Percentiles rank a stretch among this genome's conserved stretches.
Conservation (phyloP, 2,113 vertebrate species). For the Chionomys nivalis region DNA sequence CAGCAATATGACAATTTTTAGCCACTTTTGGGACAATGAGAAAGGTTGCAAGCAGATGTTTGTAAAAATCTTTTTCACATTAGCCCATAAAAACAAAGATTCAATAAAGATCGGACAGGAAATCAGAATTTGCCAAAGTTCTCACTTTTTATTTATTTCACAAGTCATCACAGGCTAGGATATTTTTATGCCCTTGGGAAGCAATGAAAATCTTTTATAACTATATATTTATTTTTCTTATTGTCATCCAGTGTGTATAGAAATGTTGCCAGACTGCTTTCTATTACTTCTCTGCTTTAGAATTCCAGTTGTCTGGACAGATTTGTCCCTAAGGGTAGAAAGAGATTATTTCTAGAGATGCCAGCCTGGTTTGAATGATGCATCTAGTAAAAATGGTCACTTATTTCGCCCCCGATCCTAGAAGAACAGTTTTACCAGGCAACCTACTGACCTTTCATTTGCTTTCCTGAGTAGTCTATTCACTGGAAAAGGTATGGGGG, state of each 20-base stretch:
- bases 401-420: neutral
- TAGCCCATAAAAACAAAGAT: conserved; percentile 55
- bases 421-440: neutral
- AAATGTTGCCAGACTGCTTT: conserved; percentile 62
- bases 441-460: conserved; percentile 50
- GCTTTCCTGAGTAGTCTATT: conserved; percentile 43
- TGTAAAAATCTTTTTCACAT: conserved; percentile 51
- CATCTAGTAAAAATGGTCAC: conserved; percentile 30
- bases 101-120: conserved; percentile 50
- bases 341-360: conserved; percentile 67
- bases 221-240: conserved; percentile 80
- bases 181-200: conserved; percentile 65
- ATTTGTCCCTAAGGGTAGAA: conserved; percentile 62
- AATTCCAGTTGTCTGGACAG: conserved; percentile 63
- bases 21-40: conserved; percentile 8
- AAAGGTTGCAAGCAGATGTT: conserved; percentile 59
- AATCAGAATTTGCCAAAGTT: conserved; percentile 60
- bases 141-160: conserved; percentile 59
- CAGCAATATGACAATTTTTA: conserved; percentile 16
- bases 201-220: conserved; percentile 76
- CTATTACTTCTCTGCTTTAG: conserved; percentile 56
- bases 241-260: conserved; percentile 57
- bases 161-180: conserved; percentile 38
- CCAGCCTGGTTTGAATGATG: conserved; percentile 44
- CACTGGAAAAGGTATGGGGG: neutral